Percentiles rank a stretch among this genome's conserved stretches.
These are phyloP conservation scores for Aplochiton taeniatus DNA, from an alignment of 2,797 vertebrate species.

Conservation along the genomic window DNA sequence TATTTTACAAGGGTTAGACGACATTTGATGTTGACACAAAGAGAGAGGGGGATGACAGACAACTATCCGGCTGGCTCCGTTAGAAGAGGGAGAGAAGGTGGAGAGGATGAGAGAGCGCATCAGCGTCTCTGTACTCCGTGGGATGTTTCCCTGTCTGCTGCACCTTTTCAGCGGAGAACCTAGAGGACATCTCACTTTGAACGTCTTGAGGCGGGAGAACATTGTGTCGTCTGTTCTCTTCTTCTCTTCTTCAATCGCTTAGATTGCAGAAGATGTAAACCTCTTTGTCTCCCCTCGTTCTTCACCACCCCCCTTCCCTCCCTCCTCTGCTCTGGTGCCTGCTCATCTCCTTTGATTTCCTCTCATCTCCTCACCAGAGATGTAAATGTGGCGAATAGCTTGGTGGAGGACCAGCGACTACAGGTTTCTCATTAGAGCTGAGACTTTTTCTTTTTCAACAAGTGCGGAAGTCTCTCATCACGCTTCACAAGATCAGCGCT, in stretches of 20 bases:
- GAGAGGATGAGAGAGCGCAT: slow-evolving; percentile 17
- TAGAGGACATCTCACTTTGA: slow-evolving; percentile 49
- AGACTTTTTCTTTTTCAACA: too few relatives aligned
- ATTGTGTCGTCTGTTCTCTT: slow-evolving; percentile 2
- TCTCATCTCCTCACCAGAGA: slow-evolving; percentile 27
- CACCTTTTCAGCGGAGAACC: slow-evolving; percentile 48
- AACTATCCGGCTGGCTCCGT: too few relatives aligned
- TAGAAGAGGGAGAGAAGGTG: too few relatives aligned
- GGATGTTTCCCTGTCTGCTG: slow-evolving; percentile 39
- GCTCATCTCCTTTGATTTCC: slow-evolving; percentile 10
- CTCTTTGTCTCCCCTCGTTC: background rate
- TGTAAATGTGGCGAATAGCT: slow-evolving; percentile 30
- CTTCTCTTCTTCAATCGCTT: background rate
- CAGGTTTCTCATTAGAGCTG: background rate
- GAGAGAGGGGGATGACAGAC: too few relatives aligned
- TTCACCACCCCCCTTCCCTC: background rate
- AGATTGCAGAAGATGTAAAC: too few relatives aligned
- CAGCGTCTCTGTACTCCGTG: slow-evolving; percentile 27
- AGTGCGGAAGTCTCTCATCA: too few relatives aligned
- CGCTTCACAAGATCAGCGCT: too few relatives aligned
- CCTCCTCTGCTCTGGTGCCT: background rate
- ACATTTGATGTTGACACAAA: too few relatives aligned
- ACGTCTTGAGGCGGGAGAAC: background rate
- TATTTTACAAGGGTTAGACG: too few relatives aligned
- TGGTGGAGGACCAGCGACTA: background rate